Evolutionary conservation across 2,113 vertebrate genomes (phyloP).

Genomic region (Notarius quadriscutis): DNA sequence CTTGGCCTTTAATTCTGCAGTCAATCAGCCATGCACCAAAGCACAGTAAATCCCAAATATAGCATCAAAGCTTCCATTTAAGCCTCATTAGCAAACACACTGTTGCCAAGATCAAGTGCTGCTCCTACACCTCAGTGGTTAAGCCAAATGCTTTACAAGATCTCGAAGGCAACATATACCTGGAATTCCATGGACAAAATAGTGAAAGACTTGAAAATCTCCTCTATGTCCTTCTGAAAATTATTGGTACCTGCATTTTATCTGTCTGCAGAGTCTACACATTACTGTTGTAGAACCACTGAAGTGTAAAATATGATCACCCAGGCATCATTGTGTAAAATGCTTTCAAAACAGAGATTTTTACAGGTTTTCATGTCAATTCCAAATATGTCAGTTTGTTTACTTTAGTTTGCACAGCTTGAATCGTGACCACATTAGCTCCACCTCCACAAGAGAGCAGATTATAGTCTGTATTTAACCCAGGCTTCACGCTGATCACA

Average conservation of each 20-base stretch:
- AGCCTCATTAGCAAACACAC: conserved; percentile 41
- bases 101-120: conserved; percentile 30
- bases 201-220: background rate
- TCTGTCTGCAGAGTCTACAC: background rate
- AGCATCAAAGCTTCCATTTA: conserved; percentile 47
- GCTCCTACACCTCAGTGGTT: conserved; percentile 21
- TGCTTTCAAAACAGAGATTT: background rate
- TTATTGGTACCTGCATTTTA: background rate
- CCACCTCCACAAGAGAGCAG: background rate
- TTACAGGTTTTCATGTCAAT: background rate
- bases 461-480: conserved; percentile 17
- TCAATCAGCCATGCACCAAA: conserved; percentile 49
- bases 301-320: conserved; percentile 12
- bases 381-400: conserved; percentile 5
- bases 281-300: background rate
- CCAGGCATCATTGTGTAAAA: background rate
- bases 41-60: conserved; percentile 43
- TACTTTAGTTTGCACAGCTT: conserved; percentile 14
- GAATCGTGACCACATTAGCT: conserved; percentile 18
- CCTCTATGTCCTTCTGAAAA: background rate
- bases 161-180: background rate
- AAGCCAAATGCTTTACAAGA: conserved; percentile 16
- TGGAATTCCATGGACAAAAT: background rate
- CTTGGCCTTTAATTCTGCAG: conserved; percentile 45
- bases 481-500: background rate